A percentile compares a stretch with the other conserved stretches of the same genome.
Conservation (phyloP, 2,113 vertebrate species). For the Hyperopisus bebe region DNA sequence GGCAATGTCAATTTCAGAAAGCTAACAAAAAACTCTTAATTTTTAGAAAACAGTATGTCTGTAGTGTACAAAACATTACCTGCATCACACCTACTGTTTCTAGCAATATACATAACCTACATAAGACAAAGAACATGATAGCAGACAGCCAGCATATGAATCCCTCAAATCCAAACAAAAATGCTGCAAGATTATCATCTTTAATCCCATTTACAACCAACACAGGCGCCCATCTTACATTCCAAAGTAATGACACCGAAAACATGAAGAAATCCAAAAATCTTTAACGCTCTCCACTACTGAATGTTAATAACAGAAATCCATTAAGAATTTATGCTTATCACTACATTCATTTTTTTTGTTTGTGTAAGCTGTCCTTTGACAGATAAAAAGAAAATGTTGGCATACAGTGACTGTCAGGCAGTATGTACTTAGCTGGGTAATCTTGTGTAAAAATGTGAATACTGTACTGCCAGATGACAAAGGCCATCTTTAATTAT, state of each 20-base stretch:
- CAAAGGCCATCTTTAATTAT: neutral
- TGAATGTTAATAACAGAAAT: neutral
- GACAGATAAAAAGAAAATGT: constrained; percentile 3
- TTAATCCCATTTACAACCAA: neutral
- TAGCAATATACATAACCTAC: neutral
- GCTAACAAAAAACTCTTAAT: neutral
- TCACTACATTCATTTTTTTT: neutral
- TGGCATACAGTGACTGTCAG: neutral
- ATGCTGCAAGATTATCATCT: constrained; percentile 8
- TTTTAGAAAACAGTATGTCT: neutral
- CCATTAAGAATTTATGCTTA: neutral
- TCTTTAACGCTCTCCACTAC: neutral
- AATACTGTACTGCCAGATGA: neutral
- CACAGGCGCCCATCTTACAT: neutral
- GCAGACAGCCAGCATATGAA: neutral
- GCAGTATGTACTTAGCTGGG: neutral
- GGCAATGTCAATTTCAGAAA: neutral
- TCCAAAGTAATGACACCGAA: neutral
- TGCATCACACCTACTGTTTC: neutral
- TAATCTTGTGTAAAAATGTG: neutral
- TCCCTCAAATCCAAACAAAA: neutral
- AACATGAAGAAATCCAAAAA: constrained; percentile 10
- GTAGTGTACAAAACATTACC: neutral
- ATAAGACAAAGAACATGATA: neutral
- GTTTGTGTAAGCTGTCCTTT: neutral